Percentiles rank a stretch among this genome's conserved stretches.
These are phyloP conservation scores for Anthoptus insignis DNA, from an alignment of 2,888 invertebrate genomes.

Conservation along the genomic window DNA sequence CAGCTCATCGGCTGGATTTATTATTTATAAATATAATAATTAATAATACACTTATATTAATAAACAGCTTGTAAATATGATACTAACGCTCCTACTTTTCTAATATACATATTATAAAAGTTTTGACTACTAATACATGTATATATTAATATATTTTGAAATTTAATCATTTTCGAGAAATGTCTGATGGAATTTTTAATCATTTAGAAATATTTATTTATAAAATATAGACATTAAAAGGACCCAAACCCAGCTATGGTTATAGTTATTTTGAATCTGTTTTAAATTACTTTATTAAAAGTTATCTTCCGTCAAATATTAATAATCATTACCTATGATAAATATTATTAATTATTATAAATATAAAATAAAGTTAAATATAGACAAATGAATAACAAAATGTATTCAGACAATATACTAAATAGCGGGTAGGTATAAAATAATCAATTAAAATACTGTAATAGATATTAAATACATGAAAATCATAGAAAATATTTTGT, in stretches of 20 bases:
- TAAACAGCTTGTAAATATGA: constrained; percentile 11
- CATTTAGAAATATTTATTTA: constrained; percentile 42
- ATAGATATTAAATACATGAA: too few species aligned
- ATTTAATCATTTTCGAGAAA: constrained; percentile 18
- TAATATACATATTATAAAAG: constrained; percentile 16
- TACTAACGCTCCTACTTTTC: neutral
- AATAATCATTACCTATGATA: constrained; percentile 1
- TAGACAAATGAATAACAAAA: too few species aligned
- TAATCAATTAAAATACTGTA: too few species aligned
- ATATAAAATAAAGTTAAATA: too few species aligned
- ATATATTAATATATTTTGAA: neutral
- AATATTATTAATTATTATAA: too few species aligned
- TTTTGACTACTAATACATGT: neutral
- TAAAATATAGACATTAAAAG: constrained; percentile 53
- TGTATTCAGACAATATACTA: too few species aligned
- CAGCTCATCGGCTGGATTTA: constrained; percentile 62
- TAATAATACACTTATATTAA: constrained; percentile 29
- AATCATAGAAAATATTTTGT: too few species aligned
- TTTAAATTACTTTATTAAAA: constrained; percentile 18
- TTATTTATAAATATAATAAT: constrained; percentile 40
- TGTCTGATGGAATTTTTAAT: constrained; percentile 18
- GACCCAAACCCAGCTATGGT: constrained; percentile 81
- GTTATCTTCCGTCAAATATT: constrained; percentile 24
- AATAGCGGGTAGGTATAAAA: too few species aligned
- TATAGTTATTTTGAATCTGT: constrained; percentile 30